These are phyloP conservation scores for Eustalomyia histrio DNA, from an alignment of 2,888 invertebrate genomes.

Conservation along the genomic window DNA sequence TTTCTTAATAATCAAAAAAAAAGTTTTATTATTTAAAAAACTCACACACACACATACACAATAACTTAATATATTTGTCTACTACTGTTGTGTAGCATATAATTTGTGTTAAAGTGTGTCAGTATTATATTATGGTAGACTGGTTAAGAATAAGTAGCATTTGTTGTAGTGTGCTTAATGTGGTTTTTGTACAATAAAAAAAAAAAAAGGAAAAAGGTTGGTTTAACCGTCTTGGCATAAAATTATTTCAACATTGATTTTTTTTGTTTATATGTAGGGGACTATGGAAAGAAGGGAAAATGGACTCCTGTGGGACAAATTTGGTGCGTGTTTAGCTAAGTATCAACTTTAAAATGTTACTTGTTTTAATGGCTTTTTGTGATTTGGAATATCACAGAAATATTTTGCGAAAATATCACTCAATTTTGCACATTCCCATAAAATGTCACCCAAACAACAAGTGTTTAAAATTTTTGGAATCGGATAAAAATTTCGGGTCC, in stretches of 20 bases:
- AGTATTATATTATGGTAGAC: not conserved
- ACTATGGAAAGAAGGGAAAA: too few species aligned
- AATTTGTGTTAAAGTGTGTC: not conserved
- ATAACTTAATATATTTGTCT: not conserved
- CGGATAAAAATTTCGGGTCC: too few species aligned
- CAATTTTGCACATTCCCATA: too few species aligned
- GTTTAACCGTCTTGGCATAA: not conserved
- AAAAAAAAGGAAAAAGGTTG: not conserved
- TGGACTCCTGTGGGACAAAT: too few species aligned
- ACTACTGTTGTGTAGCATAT: not conserved
- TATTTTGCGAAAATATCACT: too few species aligned
- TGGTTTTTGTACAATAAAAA: not conserved
- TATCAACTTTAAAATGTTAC: too few species aligned
- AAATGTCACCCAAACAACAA: too few species aligned
- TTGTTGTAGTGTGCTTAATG: not conserved
- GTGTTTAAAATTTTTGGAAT: too few species aligned
- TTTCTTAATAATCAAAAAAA: constrained; percentile 40
- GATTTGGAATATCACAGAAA: too few species aligned
- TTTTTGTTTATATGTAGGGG: not conserved
- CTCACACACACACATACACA: not conserved
- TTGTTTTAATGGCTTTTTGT: too few species aligned
- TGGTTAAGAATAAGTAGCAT: not conserved
- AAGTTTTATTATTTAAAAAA: constrained; percentile 35
- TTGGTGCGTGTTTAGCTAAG: too few species aligned
- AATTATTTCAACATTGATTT: constrained; percentile 3